Base-by-base conservation (phyloP, 2,113 vertebrate genomes). In the Parus major region DNA sequence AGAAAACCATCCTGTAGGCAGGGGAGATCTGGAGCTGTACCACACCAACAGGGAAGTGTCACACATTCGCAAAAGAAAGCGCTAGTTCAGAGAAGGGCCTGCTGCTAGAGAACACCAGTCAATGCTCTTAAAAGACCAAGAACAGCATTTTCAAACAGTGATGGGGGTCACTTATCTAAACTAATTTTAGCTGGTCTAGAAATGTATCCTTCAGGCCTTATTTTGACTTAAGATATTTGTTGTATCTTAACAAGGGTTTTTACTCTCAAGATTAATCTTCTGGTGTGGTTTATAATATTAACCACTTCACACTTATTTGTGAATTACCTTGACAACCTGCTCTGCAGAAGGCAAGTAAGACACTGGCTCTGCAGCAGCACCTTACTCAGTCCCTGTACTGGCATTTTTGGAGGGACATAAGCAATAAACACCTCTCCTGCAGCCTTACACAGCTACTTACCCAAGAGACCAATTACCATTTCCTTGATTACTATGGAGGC, bases 1-100 rank as follows among this genome's bases (percentile, higher is more conserved):
- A 95, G 88, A 96, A 97, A 97, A 92, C 81, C 42, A 93, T 88
- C 61, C 81, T 82, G 59, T 88, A 93, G 75, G 7, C 33, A 50
- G 78, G 50, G 88, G 86, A 91, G 71, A 94, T 75, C 12, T n/a
- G 76, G 59, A 64, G 56, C 47, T 76, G 21, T n/a, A 78, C 68
- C 47, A 85, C 33, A 52, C 46, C 76, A 50, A 83, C 77, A 85
- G 15, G 24, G 29, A 96, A 94, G 36, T 55, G 59, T 46, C 65
- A 73, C 65, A 86, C 91, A 28, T 46, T 8, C 73, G 16, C 28
- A 79, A 41, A 57, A 92, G 33, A 18, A 86, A 80, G 46, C 12
- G 15, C 41, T 88, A n/a, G 22, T 44, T 76, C 24, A 8, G 18
- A 66, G 69, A 87, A 78, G 23, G 76, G 65, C 15, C 55, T 68